Evolutionary conservation across 2,797 vertebrate genomes (phyloP).

Genomic region (Eospalax fontanierii): DNA sequence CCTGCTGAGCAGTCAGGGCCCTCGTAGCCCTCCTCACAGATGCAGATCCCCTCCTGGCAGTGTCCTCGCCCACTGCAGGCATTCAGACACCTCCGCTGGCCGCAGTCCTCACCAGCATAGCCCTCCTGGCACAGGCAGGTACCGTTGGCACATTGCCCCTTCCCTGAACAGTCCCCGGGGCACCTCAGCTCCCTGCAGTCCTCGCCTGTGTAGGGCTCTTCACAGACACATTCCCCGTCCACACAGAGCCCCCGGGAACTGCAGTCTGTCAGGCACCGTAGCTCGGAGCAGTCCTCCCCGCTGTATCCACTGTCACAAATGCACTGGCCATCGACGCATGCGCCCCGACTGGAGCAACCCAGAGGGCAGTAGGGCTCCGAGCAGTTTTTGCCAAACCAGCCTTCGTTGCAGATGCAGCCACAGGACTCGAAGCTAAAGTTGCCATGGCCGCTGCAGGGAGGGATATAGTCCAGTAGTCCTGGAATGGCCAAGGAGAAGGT

Average conservation of each 20-base stretch:
- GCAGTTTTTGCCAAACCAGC: slow-evolving; percentile 98
- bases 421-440: slow-evolving; percentile 97
- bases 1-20: slow-evolving; percentile 97
- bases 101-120: slow-evolving; percentile 95
- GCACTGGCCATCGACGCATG: slow-evolving; percentile 97
- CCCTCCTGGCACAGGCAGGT: slow-evolving; percentile 95
- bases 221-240: slow-evolving; percentile 97
- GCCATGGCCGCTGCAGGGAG: slow-evolving; percentile 96
- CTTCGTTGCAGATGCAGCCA: slow-evolving; percentile 96
- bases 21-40: slow-evolving; percentile 95
- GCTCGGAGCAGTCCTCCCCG: slow-evolving; percentile 97
- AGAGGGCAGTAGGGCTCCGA: slow-evolving; percentile 95
- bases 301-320: slow-evolving; percentile 96
- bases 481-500: slow-evolving; percentile 80
- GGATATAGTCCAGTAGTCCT: slow-evolving; percentile 96
- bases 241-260: slow-evolving; percentile 96
- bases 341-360: slow-evolving; percentile 96
- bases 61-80: slow-evolving; percentile 95
- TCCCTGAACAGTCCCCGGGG: slow-evolving; percentile 96
- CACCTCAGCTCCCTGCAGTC: slow-evolving; percentile 95
- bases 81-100: slow-evolving; percentile 82
- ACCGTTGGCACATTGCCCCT: slow-evolving; percentile 94
- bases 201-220: slow-evolving; percentile 95
- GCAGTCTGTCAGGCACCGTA: slow-evolving; percentile 95
- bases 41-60: slow-evolving; percentile 95